Percentiles rank a stretch among this genome's conserved stretches.
Conservation (phyloP, 2,113 vertebrate species). For the Mesoclemmys tuberculata region DNA sequence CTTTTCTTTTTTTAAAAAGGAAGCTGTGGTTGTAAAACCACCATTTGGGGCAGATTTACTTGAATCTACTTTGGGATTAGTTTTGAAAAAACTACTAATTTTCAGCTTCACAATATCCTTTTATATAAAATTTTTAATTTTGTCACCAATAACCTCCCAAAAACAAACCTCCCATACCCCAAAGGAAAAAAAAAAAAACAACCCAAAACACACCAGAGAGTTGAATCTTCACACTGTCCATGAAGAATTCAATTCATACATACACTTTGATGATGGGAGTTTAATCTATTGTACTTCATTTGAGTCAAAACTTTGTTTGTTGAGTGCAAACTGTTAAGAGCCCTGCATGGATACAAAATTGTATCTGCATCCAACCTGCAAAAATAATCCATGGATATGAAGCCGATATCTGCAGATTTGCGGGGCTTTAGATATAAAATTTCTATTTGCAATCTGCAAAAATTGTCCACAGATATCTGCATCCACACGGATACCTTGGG, state of each 20-base stretch:
- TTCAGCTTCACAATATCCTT: neutral
- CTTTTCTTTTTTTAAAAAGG: neutral
- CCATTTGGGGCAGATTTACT: neutral
- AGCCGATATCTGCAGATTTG: too few species aligned
- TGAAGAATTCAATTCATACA: neutral
- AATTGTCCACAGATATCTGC: too few species aligned
- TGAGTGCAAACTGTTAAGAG: neutral
- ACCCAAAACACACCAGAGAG: rapidly evolving
- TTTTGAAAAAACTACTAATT: neutral
- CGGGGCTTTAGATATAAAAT: too few species aligned
- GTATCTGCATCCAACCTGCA: too few species aligned
- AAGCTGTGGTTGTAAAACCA: neutral
- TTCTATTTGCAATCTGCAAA: too few species aligned
- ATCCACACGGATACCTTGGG: too few species aligned
- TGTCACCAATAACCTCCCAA: neutral
- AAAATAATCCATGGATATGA: too few species aligned
- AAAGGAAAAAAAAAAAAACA: neutral
- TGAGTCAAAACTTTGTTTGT: neutral
- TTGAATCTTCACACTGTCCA: neutral
- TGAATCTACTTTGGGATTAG: neutral
- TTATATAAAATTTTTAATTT: neutral
- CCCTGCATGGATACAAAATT: too few species aligned
- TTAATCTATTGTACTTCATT: neutral
- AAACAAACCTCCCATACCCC: neutral
- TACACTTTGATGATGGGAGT: neutral